Conservation (phyloP, 2,113 vertebrate species). For the Saimiri boliviensis region DNA sequence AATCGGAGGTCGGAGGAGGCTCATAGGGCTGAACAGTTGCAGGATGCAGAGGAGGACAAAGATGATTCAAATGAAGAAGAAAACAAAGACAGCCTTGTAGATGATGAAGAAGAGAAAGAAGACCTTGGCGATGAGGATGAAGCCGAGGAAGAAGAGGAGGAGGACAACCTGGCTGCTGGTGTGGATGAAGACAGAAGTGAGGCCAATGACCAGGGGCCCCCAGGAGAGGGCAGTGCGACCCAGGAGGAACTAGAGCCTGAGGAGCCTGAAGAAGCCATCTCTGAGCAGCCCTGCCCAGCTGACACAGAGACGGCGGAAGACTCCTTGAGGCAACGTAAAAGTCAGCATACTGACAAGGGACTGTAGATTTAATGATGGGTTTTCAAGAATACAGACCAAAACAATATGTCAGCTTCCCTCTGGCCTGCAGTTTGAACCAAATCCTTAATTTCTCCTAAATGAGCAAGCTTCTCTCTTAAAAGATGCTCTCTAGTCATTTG, state of each 20-base stretch:
- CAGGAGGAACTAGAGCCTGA: conserved; percentile 76
- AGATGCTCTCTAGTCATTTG: conserved; percentile 52
- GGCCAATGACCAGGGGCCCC: conserved; percentile 69
- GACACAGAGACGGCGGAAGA: conserved; percentile 75
- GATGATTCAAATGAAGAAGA: conserved; percentile 71
- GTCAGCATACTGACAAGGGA: conserved; percentile 72
- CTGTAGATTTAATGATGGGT: conserved; percentile 60
- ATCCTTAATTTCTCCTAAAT: conserved; percentile 74
- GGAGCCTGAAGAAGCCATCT: conserved; percentile 53
- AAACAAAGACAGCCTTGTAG: conserved; percentile 79
- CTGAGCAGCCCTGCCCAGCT: conserved; percentile 24
- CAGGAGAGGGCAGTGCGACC: conserved; percentile 79
- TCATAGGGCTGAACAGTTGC: conserved; percentile 69
- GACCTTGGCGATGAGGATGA: conserved; percentile 64
- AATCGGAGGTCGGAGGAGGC: conserved; percentile 74
- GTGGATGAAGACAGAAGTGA: conserved; percentile 41
- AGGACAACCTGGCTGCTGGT: neutral
- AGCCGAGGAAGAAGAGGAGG: conserved; percentile 79
- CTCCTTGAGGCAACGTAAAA: conserved; percentile 86
- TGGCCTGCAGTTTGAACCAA: conserved; percentile 77
- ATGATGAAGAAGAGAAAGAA: conserved; percentile 81
- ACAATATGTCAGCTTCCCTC: conserved; percentile 58
- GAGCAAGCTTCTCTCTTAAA: conserved; percentile 70
- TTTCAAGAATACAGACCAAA: conserved; percentile 76
- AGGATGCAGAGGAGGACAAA: conserved; percentile 77